Conservation (phyloP, 2,888 invertebrate species). For the Therioaphis trifolii region DNA sequence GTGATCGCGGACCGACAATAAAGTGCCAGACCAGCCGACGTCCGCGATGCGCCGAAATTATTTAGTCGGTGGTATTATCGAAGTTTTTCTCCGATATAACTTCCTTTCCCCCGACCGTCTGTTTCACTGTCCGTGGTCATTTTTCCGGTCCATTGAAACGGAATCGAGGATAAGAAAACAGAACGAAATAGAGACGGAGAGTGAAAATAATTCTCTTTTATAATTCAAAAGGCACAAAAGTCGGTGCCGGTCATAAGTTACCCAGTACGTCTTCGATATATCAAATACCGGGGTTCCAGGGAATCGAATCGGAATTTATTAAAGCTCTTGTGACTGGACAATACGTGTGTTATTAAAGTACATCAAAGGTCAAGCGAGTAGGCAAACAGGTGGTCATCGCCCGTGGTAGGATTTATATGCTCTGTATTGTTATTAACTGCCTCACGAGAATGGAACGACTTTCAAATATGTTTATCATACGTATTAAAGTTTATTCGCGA, state of each 20-base stretch:
- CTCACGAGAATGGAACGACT: no score
- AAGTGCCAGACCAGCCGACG: background rate
- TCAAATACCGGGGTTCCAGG: constrained; percentile 36
- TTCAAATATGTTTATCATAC: no score
- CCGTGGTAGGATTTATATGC: background rate
- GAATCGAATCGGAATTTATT: constrained; percentile 54
- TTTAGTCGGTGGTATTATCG: constrained; percentile 32
- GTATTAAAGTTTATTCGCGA: no score
- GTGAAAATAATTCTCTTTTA: constrained; percentile 58
- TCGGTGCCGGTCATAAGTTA: constrained; percentile 51
- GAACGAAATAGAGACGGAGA: constrained; percentile 11
- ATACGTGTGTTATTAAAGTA: constrained; percentile 52
- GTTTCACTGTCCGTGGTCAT: constrained; percentile 46
- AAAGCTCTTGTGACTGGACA: constrained; percentile 35
- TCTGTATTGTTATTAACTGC: background rate
- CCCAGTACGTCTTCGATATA: constrained; percentile 45
- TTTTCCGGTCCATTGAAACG: constrained; percentile 59
- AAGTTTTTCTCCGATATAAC: constrained; percentile 39
- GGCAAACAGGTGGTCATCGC: constrained; percentile 39
- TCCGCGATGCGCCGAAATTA: background rate
- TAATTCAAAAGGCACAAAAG: constrained; percentile 57
- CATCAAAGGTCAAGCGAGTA: constrained; percentile 12
- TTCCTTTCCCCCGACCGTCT: background rate
- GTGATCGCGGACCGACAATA: background rate
- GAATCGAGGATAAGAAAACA: constrained; percentile 56